These are phyloP conservation scores for Beris chalybata DNA, from an alignment of 2,888 invertebrate species.

Conservation along the genomic window DNA sequence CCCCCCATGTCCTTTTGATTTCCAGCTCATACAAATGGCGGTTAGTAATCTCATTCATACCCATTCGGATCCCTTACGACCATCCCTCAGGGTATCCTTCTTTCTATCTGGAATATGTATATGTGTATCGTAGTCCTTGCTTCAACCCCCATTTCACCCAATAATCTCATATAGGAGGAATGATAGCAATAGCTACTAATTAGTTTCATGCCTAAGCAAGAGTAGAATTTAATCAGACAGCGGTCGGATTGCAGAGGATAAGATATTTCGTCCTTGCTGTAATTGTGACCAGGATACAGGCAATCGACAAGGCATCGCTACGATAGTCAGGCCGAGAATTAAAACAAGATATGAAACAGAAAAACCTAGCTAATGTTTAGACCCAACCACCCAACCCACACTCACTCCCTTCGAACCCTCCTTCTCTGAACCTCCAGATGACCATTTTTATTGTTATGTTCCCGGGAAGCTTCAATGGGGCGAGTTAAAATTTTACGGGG, in stretches of 20 bases:
- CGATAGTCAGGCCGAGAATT: conserved; percentile 2
- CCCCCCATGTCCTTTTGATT: too few species aligned
- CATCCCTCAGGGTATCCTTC: too few species aligned
- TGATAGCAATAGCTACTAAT: conserved; percentile 28
- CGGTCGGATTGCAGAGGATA: not conserved
- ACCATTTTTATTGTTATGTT: conserved; percentile 18
- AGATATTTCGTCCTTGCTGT: not conserved
- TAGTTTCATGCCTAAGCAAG: conserved; percentile 26
- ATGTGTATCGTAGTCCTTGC: too few species aligned
- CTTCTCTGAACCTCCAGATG: conserved; percentile 5
- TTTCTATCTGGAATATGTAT: too few species aligned
- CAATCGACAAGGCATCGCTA: conserved; percentile 6
- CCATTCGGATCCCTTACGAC: too few species aligned
- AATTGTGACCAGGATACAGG: conserved; percentile 17
- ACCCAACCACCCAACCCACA: not conserved
- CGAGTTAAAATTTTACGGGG: too few species aligned
- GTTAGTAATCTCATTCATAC: too few species aligned
- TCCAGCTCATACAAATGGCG: too few species aligned
- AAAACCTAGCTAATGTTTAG: not conserved
- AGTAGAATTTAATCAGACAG: conserved; percentile 14
- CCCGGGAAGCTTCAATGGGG: too few species aligned
- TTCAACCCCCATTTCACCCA: too few species aligned
- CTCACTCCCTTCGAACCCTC: too few species aligned
- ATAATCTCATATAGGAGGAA: conserved; percentile 8
- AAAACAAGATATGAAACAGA: not conserved